These are phyloP conservation scores for Heliconius eleuchia DNA, from an alignment of 1,140 invertebrate species.

Conservation along the genomic window DNA sequence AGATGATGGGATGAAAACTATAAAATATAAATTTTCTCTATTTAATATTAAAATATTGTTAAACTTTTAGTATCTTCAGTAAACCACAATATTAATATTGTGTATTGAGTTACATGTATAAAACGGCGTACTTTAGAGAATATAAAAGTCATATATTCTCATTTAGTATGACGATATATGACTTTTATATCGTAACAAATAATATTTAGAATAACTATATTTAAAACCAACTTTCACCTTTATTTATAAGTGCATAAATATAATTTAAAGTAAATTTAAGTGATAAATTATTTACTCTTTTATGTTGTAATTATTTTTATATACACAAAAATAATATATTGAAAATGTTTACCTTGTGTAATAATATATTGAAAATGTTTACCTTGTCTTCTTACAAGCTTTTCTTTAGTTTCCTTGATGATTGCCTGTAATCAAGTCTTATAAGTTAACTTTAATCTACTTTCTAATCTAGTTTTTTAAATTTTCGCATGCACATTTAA, in stretches of 20 bases:
- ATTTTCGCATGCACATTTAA: no score
- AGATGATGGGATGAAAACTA: slow-evolving; percentile 27
- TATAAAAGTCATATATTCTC: no score
- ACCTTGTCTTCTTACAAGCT: no score
- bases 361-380: neutral
- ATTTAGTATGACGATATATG: no score
- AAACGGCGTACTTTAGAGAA: neutral
- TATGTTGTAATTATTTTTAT: neutral
- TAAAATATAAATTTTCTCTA: slow-evolving; percentile 16
- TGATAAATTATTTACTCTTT: neutral
- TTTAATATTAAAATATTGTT: neutral
- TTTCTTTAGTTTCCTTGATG: no score
- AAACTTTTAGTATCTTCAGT: neutral
- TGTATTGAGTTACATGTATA: neutral
- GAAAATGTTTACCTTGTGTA: neutral
- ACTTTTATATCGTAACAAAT: no score
- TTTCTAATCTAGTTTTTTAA: no score
- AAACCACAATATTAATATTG: no score
- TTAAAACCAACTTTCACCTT: neutral
- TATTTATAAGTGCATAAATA: no score
- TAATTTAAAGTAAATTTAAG: neutral
- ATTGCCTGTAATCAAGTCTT: no score
- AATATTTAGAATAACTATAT: neutral
- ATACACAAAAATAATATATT: neutral
- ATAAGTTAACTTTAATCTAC: no score